A percentile compares a stretch with the other conserved stretches of the same genome.
Conservation (phyloP, 2,797 vertebrate species). For the Mus spretus region DNA sequence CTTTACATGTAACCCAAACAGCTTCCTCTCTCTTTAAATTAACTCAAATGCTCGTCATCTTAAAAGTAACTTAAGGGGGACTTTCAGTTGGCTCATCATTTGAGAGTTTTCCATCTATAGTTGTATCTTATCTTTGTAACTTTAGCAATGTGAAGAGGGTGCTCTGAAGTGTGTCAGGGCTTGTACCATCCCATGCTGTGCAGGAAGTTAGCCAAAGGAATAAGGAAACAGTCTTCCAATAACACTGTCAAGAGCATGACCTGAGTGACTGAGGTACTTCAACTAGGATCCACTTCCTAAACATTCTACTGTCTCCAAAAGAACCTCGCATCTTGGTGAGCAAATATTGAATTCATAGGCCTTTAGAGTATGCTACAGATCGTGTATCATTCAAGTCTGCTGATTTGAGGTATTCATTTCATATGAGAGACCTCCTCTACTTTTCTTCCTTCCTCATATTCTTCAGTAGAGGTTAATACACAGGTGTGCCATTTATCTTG, state of each 20-base stretch:
- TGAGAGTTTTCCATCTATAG: background rate
- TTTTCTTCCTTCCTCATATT: background rate
- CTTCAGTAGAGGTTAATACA: background rate
- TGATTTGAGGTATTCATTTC: background rate
- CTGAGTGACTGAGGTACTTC: background rate
- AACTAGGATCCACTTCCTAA: background rate
- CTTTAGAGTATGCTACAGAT: background rate
- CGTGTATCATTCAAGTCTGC: background rate
- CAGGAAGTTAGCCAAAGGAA: background rate
- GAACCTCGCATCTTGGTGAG: accelerated
- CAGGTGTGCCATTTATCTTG: no score
- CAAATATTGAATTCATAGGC: background rate
- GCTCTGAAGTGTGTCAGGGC: background rate
- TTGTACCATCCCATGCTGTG: accelerated
- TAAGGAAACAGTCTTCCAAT: no score
- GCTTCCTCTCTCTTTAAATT: background rate
- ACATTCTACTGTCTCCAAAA: no score
- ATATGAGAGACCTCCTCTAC: background rate
- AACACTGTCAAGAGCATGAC: background rate
- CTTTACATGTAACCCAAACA: background rate
- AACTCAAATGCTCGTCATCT: background rate
- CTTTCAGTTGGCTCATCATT: accelerated
- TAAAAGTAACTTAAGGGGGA: background rate
- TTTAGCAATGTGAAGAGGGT: background rate
- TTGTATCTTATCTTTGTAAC: background rate